Percentiles rank a stretch among this genome's conserved stretches.
phyloP scores from a whole-genome alignment of 2,797 vertebrate genomes.

The Ciconia nigra region DNA sequence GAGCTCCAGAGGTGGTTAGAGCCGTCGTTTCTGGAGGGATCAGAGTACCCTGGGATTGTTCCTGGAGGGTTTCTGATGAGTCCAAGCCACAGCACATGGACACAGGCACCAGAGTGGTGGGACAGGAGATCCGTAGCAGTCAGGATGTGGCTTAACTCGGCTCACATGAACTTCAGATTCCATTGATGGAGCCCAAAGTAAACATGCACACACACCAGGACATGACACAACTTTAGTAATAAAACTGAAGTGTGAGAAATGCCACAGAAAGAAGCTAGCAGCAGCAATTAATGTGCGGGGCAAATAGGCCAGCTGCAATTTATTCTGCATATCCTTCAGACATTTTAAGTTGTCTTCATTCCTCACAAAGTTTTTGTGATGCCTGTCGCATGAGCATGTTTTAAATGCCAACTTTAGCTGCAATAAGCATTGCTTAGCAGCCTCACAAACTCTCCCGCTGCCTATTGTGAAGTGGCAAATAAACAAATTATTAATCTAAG shows the following conservation, averaged over 20 bases:
- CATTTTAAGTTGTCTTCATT: constrained; percentile 38
- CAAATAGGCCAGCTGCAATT: constrained; percentile 29
- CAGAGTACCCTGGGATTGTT: neutral
- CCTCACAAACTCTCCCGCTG: neutral
- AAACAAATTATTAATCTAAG: constrained; percentile 44
- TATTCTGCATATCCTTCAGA: constrained; percentile 22
- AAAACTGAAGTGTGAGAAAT: neutral
- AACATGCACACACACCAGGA: neutral
- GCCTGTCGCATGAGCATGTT: neutral
- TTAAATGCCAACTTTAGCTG: constrained; percentile 3
- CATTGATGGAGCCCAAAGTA: neutral
- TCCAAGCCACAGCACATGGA: neutral
- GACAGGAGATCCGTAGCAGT: neutral
- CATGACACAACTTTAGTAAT: neutral
- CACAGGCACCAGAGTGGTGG: neutral
- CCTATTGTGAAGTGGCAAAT: neutral
- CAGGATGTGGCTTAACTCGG: neutral
- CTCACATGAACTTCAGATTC: neutral
- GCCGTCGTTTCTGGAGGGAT: neutral
- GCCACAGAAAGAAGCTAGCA: neutral
- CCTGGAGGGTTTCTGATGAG: neutral
- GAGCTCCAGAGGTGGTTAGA: neutral
- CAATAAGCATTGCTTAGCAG: neutral
- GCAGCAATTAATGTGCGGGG: neutral
- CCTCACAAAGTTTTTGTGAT: constrained; percentile 25